Evolutionary conservation across 2,888 invertebrate species (phyloP).

Genomic region (Erebia palarica): DNA sequence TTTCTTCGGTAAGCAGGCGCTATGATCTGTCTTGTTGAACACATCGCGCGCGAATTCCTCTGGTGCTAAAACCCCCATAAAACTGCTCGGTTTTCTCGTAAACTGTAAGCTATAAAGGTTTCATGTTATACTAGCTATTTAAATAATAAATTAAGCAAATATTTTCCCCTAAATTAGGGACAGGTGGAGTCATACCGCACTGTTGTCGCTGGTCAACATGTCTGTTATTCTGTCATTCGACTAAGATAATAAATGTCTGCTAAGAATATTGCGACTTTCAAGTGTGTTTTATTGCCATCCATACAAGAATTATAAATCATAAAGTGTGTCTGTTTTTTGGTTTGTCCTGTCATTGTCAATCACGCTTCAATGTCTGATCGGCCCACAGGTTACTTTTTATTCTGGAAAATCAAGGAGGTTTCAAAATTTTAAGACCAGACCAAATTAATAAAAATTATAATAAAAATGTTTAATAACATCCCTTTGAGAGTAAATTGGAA

Average conservation of each 20-base stretch:
- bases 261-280: neutral
- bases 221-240: neutral
- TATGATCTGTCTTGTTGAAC: neutral
- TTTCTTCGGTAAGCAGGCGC: constrained; percentile 9
- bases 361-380: too few relatives aligned
- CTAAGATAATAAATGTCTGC: constrained; percentile 1
- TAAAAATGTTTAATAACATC: too few relatives aligned
- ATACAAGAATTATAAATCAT: too few relatives aligned
- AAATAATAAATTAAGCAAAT: neutral
- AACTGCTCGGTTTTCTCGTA: neutral
- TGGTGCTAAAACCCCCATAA: constrained; percentile 1
- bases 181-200: neutral
- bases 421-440: too few relatives aligned
- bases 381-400: too few relatives aligned
- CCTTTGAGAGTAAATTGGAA: too few relatives aligned
- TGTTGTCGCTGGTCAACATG: neutral
- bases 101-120: neutral
- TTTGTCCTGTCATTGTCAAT: too few relatives aligned
- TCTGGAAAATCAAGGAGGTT: too few relatives aligned
- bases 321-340: too few relatives aligned
- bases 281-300: too few relatives aligned
- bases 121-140: neutral
- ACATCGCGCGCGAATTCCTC: constrained; percentile 7
- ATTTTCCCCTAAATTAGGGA: neutral
- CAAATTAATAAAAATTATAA: too few relatives aligned